Conservation (phyloP, 2,888 invertebrate genomes). For the Euphydryas editha region DNA sequence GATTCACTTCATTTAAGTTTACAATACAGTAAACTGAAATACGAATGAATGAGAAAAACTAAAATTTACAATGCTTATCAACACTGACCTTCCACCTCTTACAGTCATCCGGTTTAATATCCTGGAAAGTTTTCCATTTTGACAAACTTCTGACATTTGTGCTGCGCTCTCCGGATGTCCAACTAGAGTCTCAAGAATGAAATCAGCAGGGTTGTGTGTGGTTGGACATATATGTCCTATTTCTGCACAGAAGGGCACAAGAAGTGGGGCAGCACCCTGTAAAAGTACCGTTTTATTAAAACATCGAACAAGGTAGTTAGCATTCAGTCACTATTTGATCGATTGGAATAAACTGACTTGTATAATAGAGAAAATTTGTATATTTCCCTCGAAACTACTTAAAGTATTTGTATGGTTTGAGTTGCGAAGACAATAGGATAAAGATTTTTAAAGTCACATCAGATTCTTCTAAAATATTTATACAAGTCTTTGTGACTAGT, state of each 20-base stretch:
- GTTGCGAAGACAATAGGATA: not conserved
- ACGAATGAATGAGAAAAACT: no score
- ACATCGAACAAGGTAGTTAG: not conserved
- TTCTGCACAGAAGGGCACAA: constrained; percentile 87
- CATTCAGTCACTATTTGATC: not conserved
- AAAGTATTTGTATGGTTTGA: not conserved
- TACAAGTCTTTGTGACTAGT: no score
- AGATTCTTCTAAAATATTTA: no score
- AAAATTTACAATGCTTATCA: no score
- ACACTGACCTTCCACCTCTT: constrained; percentile 66
- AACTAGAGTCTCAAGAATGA: constrained; percentile 75
- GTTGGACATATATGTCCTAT: constrained; percentile 88
- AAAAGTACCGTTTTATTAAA: constrained; percentile 54
- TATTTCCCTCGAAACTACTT: not conserved
- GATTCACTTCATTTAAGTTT: no score
- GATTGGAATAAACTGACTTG: not conserved
- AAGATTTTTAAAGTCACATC: not conserved
- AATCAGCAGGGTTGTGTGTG: constrained; percentile 92
- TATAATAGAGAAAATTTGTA: not conserved
- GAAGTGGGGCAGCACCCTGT: constrained; percentile 86
- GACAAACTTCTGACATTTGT: constrained; percentile 68
- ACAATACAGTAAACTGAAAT: no score
- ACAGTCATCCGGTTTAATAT: constrained; percentile 63
- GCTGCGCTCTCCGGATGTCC: constrained; percentile 59
- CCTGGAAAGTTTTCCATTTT: constrained; percentile 71